Conservation (phyloP, 2,888 invertebrate species). For the Iphiclides podalirius region DNA sequence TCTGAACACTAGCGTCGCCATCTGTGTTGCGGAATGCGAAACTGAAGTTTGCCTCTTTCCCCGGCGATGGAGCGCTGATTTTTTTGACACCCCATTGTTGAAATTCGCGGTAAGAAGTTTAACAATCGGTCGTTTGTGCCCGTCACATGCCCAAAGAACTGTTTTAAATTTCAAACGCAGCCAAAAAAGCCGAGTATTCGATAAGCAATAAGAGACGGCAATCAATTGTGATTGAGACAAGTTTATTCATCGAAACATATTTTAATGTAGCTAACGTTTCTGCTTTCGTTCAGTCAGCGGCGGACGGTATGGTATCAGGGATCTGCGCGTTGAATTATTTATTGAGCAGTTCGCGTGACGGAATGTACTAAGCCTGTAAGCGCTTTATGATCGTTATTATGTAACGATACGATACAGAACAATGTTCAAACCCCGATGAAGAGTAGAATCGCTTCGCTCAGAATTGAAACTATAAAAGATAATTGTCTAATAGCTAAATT, state of each 20-base stretch:
- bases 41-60: not conserved
- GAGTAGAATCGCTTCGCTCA: not conserved
- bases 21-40: slow-evolving; percentile 11
- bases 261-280: slow-evolving; percentile 17
- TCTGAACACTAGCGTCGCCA: slow-evolving; percentile 2
- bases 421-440: not conserved
- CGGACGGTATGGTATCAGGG: slow-evolving; percentile 3
- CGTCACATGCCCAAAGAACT: slow-evolving; percentile 13
- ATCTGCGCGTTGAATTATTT: slow-evolving; percentile 22
- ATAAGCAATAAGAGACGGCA: slow-evolving; percentile 8
- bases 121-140: slow-evolving; percentile 19
- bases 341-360: slow-evolving; percentile 14
- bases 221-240: slow-evolving; percentile 11
- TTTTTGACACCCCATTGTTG: slow-evolving; percentile 18
- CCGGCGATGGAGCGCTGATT: slow-evolving; percentile 8
- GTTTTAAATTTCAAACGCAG: slow-evolving; percentile 9
- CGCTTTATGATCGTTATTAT: not conserved
- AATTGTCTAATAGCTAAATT: too few relatives aligned
- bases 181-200: slow-evolving; percentile 2
- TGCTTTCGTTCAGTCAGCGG: slow-evolving; percentile 16
- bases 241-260: slow-evolving; percentile 17
- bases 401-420: slow-evolving; percentile 25
- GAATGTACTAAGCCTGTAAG: slow-evolving; percentile 17
- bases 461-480: not conserved
- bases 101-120: slow-evolving; percentile 9